Evolutionary conservation across 2,888 invertebrate species (phyloP), one percentile per base, ranked within the genome.

Genomic region (Athripsodes cinereus): DNA sequence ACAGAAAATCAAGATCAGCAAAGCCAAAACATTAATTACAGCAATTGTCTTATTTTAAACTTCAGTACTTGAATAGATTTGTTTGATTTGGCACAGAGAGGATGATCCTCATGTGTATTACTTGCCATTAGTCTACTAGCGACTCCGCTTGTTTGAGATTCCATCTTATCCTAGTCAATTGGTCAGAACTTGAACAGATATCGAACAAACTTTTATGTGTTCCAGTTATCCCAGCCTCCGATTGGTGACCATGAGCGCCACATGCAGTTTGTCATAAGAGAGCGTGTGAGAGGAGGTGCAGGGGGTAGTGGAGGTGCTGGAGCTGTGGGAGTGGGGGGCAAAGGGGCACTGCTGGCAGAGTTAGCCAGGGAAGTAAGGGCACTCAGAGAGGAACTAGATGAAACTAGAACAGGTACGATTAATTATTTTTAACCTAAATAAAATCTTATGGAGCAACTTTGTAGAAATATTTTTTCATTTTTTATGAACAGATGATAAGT

Each of bases 161-260:
- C n/a, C n/a, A n/a, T n/a, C n/a, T n/a, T n/a, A n/a, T n/a, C n/a
- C n/a, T n/a, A n/a, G n/a, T n/a, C n/a, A n/a, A n/a, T n/a, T n/a
- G n/a, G n/a, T n/a, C n/a, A n/a, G n/a, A n/a, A n/a, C n/a, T n/a
- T n/a, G n/a, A n/a, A n/a, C n/a, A n/a, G n/a, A n/a, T n/a, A n/a
- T n/a, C n/a, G n/a, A n/a, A n/a, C n/a, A n/a, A n/a, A n/a, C n/a
- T n/a, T n/a, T n/a, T n/a, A n/a, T n/a, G n/a, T n/a, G 21, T 57
- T 10, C 1, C 67, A 89, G 88, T 74, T 89, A 55, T 83, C 86
- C 0, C 88, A 90, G 67, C 88, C 89, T 0, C 90, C 91, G 1
- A 88, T 90, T 65, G 90, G 89, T 0, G 91, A 92, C 69, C 87
- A 90, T 69, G 92, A 92, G 70, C 81, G 91, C 0, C 90, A 88